phyloP scores from a whole-genome alignment of 2,888 invertebrate genomes.

The Cosmia trapezina region DNA sequence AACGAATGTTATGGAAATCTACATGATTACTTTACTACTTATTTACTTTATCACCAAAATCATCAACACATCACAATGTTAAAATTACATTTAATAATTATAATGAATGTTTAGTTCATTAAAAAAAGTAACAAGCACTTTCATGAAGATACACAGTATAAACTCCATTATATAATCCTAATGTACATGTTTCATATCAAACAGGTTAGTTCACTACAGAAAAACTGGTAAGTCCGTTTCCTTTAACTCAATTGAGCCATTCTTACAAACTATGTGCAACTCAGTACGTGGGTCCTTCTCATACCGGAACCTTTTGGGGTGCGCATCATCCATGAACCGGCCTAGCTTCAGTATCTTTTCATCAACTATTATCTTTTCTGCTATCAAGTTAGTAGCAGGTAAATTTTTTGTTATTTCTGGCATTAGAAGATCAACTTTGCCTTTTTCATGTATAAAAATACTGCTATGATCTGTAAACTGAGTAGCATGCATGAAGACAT shows the following conservation, averaged over 20 bases:
- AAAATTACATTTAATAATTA: constrained; percentile 61
- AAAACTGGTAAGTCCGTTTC: constrained; percentile 84
- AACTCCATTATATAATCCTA: constrained; percentile 54
- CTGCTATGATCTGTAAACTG: constrained; percentile 86
- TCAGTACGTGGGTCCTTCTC: constrained; percentile 85
- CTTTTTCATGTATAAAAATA: constrained; percentile 89
- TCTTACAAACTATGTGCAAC: constrained; percentile 88
- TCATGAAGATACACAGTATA: constrained; percentile 49
- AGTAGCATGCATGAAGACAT: constrained; percentile 86
- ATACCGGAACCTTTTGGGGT: constrained; percentile 86
- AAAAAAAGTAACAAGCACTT: constrained; percentile 58
- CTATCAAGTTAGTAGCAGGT: constrained; percentile 87
- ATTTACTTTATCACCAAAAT: constrained; percentile 43
- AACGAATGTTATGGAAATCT: constrained; percentile 19
- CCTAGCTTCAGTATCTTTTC: constrained; percentile 86
- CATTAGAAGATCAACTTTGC: constrained; percentile 86
- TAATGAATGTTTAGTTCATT: constrained; percentile 50
- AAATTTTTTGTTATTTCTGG: constrained; percentile 84
- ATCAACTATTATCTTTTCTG: constrained; percentile 87
- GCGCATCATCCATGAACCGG: constrained; percentile 87
- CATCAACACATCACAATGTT: constrained; percentile 53
- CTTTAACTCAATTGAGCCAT: constrained; percentile 87
- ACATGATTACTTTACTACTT: constrained; percentile 30
- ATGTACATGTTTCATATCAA: constrained; percentile 53
- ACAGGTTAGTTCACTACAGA: constrained; percentile 68